Percentiles rank a stretch among this genome's conserved stretches.
Conservation (phyloP, 1,140 invertebrate species). For the Platyscapa corneri region DNA sequence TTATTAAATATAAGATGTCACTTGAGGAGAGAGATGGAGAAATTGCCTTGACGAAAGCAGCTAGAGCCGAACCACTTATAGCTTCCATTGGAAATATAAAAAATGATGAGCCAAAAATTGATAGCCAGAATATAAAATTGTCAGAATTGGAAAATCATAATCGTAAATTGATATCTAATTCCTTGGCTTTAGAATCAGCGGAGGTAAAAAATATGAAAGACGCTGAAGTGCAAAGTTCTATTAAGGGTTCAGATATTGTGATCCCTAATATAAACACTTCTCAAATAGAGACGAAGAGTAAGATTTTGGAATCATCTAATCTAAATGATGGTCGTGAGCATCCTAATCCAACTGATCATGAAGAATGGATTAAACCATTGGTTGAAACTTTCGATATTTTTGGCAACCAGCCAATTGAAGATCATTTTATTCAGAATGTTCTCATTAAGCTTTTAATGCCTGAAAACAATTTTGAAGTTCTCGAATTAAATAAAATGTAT, state of each 20-base stretch:
- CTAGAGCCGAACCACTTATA: slow-evolving; percentile 29
- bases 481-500: slow-evolving; percentile 52
- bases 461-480: slow-evolving; percentile 42
- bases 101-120: background rate
- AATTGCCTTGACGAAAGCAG: background rate
- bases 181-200: background rate
- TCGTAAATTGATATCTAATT: slow-evolving; percentile 20
- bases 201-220: slow-evolving; percentile 17
- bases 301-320: background rate
- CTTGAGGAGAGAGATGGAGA: slow-evolving; percentile 32
- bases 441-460: slow-evolving; percentile 44
- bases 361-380: slow-evolving; percentile 50
- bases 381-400: slow-evolving; percentile 51
- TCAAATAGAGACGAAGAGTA: background rate
- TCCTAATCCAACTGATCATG: slow-evolving; percentile 38
- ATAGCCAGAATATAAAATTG: slow-evolving; percentile 23
- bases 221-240: background rate
- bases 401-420: slow-evolving; percentile 48
- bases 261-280: background rate
- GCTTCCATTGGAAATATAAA: background rate
- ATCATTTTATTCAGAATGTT: slow-evolving; percentile 45
- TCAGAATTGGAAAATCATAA: slow-evolving; percentile 44
- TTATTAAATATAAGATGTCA: slow-evolving; percentile 44
- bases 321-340: slow-evolving; percentile 41
- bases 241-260: background rate